Percentiles rank a stretch among this genome's conserved stretches.
Evolutionary conservation across 2,888 invertebrate species (phyloP).

Genomic region (Buathra laborator): DNA sequence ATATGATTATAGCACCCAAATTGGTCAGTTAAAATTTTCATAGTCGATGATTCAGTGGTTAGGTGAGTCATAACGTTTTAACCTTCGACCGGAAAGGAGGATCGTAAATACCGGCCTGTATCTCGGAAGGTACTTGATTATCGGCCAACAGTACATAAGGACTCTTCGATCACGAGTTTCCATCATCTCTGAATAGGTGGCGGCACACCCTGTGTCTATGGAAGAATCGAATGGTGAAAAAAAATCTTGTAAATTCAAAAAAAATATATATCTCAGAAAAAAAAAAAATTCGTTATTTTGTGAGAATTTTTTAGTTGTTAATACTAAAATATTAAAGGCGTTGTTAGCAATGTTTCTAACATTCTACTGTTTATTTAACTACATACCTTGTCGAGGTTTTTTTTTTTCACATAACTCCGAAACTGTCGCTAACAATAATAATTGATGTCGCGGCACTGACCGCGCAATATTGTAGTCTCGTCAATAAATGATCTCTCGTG

Average conservation of each 20-base stretch:
- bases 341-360: too few relatives aligned
- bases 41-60: conserved; percentile 29
- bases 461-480: not conserved
- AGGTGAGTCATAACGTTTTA: not conserved
- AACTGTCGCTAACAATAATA: too few relatives aligned
- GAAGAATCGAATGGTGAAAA: not conserved
- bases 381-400: too few relatives aligned
- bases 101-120: not conserved
- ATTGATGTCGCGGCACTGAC: too few relatives aligned
- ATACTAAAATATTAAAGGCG: too few relatives aligned
- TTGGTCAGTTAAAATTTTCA: not conserved
- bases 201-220: conserved; percentile 19
- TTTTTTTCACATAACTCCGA: too few relatives aligned
- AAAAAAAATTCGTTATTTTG: too few relatives aligned
- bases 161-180: conserved; percentile 27
- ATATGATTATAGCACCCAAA: too few relatives aligned
- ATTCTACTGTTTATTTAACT: too few relatives aligned
- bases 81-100: conserved; percentile 7
- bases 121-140: conserved; percentile 21
- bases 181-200: conserved; percentile 35
- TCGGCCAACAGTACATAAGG: conserved; percentile 24
- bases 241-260: not conserved
- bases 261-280: too few relatives aligned
- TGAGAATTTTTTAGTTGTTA: too few relatives aligned
- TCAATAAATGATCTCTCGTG: conserved; percentile 20